These are phyloP conservation scores for Gryon sp. DNA, from an alignment of 1,140 invertebrate species.

Conservation along the genomic window DNA sequence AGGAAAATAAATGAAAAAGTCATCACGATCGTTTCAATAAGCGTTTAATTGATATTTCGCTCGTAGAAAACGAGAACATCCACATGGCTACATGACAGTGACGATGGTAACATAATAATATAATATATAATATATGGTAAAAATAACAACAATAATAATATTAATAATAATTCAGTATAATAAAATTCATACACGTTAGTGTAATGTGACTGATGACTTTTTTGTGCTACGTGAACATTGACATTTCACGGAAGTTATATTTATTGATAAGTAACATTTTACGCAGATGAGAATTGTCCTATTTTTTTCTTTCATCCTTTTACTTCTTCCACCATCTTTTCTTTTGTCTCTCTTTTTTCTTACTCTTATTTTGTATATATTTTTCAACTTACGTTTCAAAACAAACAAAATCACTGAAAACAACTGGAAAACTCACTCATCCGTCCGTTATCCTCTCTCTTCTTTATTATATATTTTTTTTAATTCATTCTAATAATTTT, in stretches of 20 bases:
- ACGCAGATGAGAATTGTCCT: constrained; percentile 61
- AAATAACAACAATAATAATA: constrained; percentile 66
- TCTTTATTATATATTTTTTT: no score
- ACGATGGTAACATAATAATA: constrained; percentile 67
- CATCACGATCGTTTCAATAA: constrained; percentile 62
- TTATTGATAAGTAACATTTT: constrained; percentile 65
- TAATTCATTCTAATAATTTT: no score
- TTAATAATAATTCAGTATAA: constrained; percentile 66
- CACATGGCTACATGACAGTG: constrained; percentile 65
- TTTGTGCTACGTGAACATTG: constrained; percentile 71
- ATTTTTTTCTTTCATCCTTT: constrained; percentile 51
- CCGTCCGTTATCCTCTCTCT: no score
- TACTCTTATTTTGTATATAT: not conserved
- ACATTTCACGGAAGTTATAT: constrained; percentile 68
- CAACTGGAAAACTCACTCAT: no score
- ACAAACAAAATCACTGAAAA: no score
- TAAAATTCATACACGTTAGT: constrained; percentile 63
- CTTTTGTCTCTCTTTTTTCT: constrained; percentile 6
- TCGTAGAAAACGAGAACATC: constrained; percentile 67
- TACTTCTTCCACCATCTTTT: constrained; percentile 55
- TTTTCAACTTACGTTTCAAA: no score
- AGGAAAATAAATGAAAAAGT: constrained; percentile 24
- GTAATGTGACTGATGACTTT: constrained; percentile 65
- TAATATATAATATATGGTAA: constrained; percentile 67
- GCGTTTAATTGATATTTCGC: constrained; percentile 67